Evolutionary conservation across 35 echinoderm and acorn worm species (phyloP), one percentile per base, ranked within the genome.

Genomic region (Patiria miniata): DNA sequence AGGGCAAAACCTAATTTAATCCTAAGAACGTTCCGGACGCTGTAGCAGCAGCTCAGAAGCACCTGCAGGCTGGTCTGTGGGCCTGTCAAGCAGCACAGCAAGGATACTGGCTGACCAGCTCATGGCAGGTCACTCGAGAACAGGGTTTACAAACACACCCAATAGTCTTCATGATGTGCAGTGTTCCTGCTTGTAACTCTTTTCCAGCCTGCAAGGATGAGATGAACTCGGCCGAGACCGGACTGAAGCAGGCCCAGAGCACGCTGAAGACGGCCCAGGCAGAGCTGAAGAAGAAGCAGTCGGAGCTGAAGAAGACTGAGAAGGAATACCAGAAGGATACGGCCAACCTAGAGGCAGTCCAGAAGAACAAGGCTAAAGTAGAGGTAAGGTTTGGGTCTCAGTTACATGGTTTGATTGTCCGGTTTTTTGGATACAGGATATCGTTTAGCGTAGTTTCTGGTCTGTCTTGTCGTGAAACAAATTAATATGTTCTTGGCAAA

Each of bases 251-350:
- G 54, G 82, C 93, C 9, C 96, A 99, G 90, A 95, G 90, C 83
- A 95, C 91, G 52, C 90, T 99, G 68, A 92, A 99, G 79, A 94
- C 86, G 26, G 92, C 83, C 39, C 96, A 99, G 53, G 77, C 59
- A 39, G 89, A 94, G 65, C 82, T 99, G 39, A 95, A 99, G 89
- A 99, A 99, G 68, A 99, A 92, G 81, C 89, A 92, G 51, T 42
- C 92, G n/a, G 96, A 99, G 68, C 68, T 99, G 68, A 99, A 99
- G 88, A 92, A 94, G 33, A 98, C 95, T 9, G 95, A 94, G 73
- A 98, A 98, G 51, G 96, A 99, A 34, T 99, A 99, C 65, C 78
- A 92, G 86, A 99, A 89, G 52, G 91, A 95, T 55, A 94, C 91
- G 60, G 78, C 38, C 9, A 94, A 88, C 61, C 78, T 99, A 39